Evolutionary conservation across 2,113 vertebrate genomes (phyloP), one percentile per base, ranked within the genome.

Genomic region (Chionodraco myersi): DNA sequence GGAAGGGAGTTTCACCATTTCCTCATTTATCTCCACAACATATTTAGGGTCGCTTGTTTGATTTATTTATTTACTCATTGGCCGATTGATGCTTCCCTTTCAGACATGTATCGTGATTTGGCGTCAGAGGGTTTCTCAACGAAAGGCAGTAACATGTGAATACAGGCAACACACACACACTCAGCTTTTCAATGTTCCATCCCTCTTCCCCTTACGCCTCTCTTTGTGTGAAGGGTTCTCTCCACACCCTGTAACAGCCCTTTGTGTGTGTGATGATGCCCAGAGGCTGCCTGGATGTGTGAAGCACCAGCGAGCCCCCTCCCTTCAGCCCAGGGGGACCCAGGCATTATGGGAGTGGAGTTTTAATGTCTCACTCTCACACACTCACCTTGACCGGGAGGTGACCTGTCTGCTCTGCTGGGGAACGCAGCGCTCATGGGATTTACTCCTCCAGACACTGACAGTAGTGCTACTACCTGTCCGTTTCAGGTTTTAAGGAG

Each of bases 221-320:
- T 59, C 59, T 26, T 18, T 70, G 64, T 26, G 62, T 61, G 75
- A 77, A 44, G 69, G 12, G 3, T 83, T 85, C 0, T 12, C 72
- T 86, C 83, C 79, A 84, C 83, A 62, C 81, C 89, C 87, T 83
- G 56, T 67, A 73, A 72, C 74, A 30, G 54, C 57, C 74, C 58
- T 88, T 84, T 91, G 86, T 91, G 74, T 86, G 70, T 73, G 59
- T 81, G 82, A 87, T 82, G 83, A 85, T 80, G 83, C 81, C 86
- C 83, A 68, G 87, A 89, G 78, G 78, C 79, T 59, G 59, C 9
- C 15, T 76, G 67, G 57, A 26, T 78, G 72, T 69, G 67, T 68
- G 61, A 41, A 41, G 36, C 7, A 41, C 36, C 36, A 41, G 5
- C 7, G 36, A 7, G 36, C 60, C 66, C 79, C 72, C 81, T 80